Evolutionary conservation across 2,113 vertebrate genomes (phyloP).

Genomic region (Apaloderma vittatum): DNA sequence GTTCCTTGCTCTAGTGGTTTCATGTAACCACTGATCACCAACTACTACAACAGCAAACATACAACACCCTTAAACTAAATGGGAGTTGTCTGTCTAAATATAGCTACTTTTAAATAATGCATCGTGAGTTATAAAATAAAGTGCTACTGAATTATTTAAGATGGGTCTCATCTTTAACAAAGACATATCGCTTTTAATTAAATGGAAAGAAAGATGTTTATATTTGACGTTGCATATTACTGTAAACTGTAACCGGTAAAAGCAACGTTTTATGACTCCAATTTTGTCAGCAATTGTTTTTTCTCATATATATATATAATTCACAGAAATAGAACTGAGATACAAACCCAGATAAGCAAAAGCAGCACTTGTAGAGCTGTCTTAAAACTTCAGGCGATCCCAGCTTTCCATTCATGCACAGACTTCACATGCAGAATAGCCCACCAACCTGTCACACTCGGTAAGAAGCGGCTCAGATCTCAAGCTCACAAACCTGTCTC

Average conservation of each 20-base stretch:
- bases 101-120: constrained; percentile 85
- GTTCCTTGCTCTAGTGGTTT: constrained; percentile 67
- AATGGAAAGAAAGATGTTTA: constrained; percentile 3
- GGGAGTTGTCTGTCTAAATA: constrained; percentile 81
- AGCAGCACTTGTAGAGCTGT: not conserved
- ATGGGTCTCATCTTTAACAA: constrained; percentile 80
- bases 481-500: not conserved
- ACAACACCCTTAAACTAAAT: constrained; percentile 69
- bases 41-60: constrained; percentile 75
- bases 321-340: constrained; percentile 74
- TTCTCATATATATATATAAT: constrained; percentile 50
- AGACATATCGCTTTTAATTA: constrained; percentile 72
- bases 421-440: not conserved
- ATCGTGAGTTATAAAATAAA: constrained; percentile 80
- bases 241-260: constrained; percentile 48
- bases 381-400: not conserved
- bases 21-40: constrained; percentile 73
- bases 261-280: constrained; percentile 26
- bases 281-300: constrained; percentile 50
- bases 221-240: not conserved
- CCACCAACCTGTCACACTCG: not conserved
- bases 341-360: constrained; percentile 66
- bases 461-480: not conserved
- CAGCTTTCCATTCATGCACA: not conserved
- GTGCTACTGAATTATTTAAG: constrained; percentile 87